These are phyloP conservation scores for Blastobasis lacticolella DNA, from an alignment of 2,888 invertebrate genomes.

Conservation along the genomic window DNA sequence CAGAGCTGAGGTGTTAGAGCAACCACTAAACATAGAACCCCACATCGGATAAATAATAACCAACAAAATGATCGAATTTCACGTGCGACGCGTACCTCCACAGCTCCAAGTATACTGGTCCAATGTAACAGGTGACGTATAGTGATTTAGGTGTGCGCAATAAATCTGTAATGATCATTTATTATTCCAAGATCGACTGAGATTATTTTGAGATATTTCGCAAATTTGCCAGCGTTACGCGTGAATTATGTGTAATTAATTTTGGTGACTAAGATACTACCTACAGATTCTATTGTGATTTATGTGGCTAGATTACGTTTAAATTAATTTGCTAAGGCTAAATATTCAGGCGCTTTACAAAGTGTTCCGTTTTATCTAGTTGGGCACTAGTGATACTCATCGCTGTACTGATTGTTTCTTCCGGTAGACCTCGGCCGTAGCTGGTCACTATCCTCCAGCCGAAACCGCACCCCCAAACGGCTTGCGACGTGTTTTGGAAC, in stretches of 20 bases:
- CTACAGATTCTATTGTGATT: no score
- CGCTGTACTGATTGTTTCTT: no score
- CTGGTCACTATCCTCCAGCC: no score
- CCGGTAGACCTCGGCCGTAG: no score
- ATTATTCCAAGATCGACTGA: conserved; percentile 21
- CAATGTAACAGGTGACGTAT: conserved; percentile 34
- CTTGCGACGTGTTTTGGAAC: no score
- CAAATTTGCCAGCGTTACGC: conserved; percentile 4
- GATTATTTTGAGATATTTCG: conserved; percentile 4
- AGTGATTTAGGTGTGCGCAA: conserved; percentile 38
- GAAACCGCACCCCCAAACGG: no score
- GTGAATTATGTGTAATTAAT: conserved; percentile 9
- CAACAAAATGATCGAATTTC: background rate
- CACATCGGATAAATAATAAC: no score
- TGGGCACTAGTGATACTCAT: no score
- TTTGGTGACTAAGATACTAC: conserved; percentile 1
- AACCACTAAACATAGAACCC: conserved; percentile 24
- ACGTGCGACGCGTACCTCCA: conserved; percentile 3
- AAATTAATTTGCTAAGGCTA: background rate
- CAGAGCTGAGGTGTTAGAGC: conserved; percentile 20
- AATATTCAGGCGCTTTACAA: no score
- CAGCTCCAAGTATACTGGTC: conserved; percentile 25
- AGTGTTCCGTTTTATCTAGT: no score
- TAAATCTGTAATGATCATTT: conserved; percentile 35
- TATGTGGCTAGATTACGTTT: background rate